Evolutionary conservation across 2,888 invertebrate species (phyloP), one percentile per base, ranked within the genome.

Genomic region (Ischnura elegans): DNA sequence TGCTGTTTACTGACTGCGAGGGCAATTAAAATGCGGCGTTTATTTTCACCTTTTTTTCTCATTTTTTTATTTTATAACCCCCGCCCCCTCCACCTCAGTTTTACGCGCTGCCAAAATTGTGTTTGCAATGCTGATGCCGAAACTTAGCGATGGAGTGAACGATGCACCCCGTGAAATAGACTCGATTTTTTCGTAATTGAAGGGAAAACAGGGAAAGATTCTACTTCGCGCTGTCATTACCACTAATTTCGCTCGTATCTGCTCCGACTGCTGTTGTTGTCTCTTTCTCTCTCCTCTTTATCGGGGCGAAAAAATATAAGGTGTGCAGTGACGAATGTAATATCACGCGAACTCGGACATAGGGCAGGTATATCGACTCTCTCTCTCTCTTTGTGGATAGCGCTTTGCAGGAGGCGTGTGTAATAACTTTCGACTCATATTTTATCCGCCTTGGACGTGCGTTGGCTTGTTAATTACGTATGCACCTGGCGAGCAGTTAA

Each of bases 1-100:
- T 76, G 76, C 76, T 76, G 76, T 76, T 76, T 76, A 76, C 76
- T 76, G 76, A 76, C 76, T 76, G 76, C 76, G 76, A 76, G 76
- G 13, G 76, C 76, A 76, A 76, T 76, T 76, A 76, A 76, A 76
- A 76, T 76, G 76, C 76, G n/a, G 6, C 36, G 76, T 76, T 76
- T 76, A 29, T 61, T 76, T 61, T 25, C 8, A 25, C 19, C 61
- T 21, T 61, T 61, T 36, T 6, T 51, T n/a, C n/a, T n/a, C 76
- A 5, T n/a, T 76, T 84, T 43, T 84, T n/a, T 21, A 8, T 42
- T 29, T 43, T 13, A 5, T n/a, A 16, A 42, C 84, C 43, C 25
- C 76, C n/a, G 6, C 76, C 21, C 76, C 36, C n/a, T 84, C 84
- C 25, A n/a, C n/a, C 86, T 86, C 86, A 43, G 76, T 86, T 86